These are phyloP conservation scores for Brachyptera putata DNA, from an alignment of 2,888 invertebrate species.

Conservation along the genomic window DNA sequence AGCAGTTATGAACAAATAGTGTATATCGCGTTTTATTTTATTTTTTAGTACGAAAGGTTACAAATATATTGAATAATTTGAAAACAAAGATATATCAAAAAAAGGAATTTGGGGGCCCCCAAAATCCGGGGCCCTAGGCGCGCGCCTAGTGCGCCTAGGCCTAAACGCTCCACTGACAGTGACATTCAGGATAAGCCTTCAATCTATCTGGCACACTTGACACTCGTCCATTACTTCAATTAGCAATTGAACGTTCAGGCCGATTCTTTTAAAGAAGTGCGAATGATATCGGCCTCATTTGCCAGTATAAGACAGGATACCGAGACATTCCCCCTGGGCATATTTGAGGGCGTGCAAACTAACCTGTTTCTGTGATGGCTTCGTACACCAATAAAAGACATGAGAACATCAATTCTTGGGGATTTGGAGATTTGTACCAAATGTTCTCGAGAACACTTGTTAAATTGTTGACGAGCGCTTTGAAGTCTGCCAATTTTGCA, in stretches of 20 bases:
- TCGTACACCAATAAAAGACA: conserved; percentile 9
- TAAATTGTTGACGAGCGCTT: not conserved
- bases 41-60: too few relatives aligned
- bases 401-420: not conserved
- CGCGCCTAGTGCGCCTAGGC: too few relatives aligned
- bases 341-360: not conserved
- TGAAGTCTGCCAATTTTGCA: not conserved
- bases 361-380: not conserved
- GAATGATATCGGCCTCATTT: not conserved
- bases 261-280: not conserved
- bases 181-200: too few relatives aligned
- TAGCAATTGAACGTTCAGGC: too few relatives aligned
- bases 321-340: not conserved
- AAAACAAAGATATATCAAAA: too few relatives aligned
- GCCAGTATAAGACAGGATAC: not conserved
- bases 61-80: too few relatives aligned
- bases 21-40: too few relatives aligned
- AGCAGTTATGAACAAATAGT: too few relatives aligned
- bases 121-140: too few relatives aligned
- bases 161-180: too few relatives aligned
- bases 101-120: too few relatives aligned
- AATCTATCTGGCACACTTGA: too few relatives aligned
- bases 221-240: not conserved
- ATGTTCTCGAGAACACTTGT: not conserved
- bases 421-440: not conserved